Evolutionary conservation across 2,797 vertebrate genomes (phyloP).

Genomic region (Enteromius unitaeniatus): DNA sequence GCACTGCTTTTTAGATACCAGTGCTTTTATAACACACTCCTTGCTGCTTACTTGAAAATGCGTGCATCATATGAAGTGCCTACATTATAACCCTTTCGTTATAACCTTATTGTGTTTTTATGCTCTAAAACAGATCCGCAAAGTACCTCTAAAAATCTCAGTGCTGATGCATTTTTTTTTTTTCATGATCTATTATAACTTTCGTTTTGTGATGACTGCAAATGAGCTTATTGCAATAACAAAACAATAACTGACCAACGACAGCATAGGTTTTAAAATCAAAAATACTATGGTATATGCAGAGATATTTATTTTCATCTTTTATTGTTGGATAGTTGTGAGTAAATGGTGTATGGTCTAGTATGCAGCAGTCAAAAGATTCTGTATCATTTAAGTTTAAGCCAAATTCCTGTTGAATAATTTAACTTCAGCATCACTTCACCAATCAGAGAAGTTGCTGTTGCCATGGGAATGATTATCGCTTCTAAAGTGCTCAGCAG

Average conservation of each 20-base stretch:
- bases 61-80: background rate
- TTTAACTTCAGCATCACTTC: background rate
- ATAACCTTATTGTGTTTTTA: background rate
- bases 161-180: background rate
- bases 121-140: slow-evolving; percentile 6
- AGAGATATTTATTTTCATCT: background rate
- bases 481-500: background rate
- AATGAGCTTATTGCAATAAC: background rate
- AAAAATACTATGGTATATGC: background rate
- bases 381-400: background rate
- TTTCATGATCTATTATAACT: slow-evolving; percentile 4
- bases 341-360: background rate
- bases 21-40: slow-evolving; percentile 21
- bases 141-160: background rate
- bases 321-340: background rate
- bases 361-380: no score
- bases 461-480: slow-evolving; percentile 8
- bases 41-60: slow-evolving; percentile 11
- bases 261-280: background rate
- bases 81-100: slow-evolving; percentile 23
- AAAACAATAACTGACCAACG: background rate
- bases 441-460: background rate
- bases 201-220: background rate
- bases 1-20: slow-evolving; percentile 32
- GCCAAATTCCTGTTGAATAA: background rate